Evolutionary conservation across 92 coral and sea anemone genomes (phyloP).

Genomic region (Nematostella vectensis): DNA sequence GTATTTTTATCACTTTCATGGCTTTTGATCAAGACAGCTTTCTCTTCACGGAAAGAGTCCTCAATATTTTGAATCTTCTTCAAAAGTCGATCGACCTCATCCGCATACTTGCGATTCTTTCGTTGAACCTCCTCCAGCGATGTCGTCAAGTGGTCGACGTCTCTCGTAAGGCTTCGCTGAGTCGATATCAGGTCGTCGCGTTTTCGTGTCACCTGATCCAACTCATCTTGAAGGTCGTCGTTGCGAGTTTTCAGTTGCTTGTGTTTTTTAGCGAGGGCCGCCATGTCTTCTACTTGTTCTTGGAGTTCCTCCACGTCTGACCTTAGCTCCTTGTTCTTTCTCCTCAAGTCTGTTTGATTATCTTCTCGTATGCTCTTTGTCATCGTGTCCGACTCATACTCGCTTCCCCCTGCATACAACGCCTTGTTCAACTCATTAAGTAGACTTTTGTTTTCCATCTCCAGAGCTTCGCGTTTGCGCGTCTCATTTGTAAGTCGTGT

Average conservation of each 20-base stretch:
- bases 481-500: conserved; percentile 45
- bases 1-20: conserved; percentile 55
- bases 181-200: conserved; percentile 58
- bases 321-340: conserved; percentile 37
- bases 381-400: conserved; percentile 9
- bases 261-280: conserved; percentile 40
- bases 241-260: conserved; percentile 55
- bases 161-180: conserved; percentile 60
- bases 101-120: conserved; percentile 47
- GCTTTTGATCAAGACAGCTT: conserved; percentile 23
- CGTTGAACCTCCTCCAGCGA: conserved; percentile 64
- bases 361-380: background rate
- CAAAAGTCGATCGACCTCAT: conserved; percentile 61
- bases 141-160: conserved; percentile 59
- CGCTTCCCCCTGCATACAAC: conserved; percentile 28
- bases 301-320: conserved; percentile 50
- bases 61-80: conserved; percentile 62
- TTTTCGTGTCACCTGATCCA: conserved; percentile 52
- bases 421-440: conserved; percentile 64
- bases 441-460: conserved; percentile 70
- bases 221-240: conserved; percentile 65
- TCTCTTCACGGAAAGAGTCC: conserved; percentile 62
- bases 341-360: conserved; percentile 25
- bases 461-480: conserved; percentile 58
- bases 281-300: conserved; percentile 58